Conservation (phyloP, 2,113 vertebrate genomes). For the Neolamprologus caudopunctatus region DNA sequence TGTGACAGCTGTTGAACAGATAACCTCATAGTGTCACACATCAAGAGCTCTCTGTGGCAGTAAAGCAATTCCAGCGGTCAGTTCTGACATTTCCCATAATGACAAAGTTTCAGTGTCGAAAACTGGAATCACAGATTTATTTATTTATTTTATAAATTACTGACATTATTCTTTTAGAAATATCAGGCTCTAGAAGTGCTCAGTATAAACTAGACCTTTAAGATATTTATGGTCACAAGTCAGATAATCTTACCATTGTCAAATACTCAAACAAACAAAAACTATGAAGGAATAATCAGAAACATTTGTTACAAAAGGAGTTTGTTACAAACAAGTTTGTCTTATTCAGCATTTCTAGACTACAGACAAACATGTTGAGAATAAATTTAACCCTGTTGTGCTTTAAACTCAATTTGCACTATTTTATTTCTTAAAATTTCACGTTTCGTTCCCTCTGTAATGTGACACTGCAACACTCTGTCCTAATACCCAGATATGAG, state of each 20-base stretch:
- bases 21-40: neutral
- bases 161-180: accelerated
- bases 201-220: neutral
- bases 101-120: neutral
- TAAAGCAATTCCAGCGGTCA: neutral
- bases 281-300: neutral
- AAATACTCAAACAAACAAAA: neutral
- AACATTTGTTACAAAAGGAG: neutral
- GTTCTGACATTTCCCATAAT: neutral
- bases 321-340: neutral
- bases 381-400: neutral
- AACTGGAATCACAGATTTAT: neutral
- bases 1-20: neutral
- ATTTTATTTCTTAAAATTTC: neutral
- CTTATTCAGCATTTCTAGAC: neutral
- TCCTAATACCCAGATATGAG: neutral
- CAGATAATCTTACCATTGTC: neutral
- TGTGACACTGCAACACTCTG: neutral
- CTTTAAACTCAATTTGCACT: neutral
- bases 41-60: neutral
- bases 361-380: neutral
- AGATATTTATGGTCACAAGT: neutral
- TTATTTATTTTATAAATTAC: neutral
- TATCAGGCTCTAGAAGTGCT: neutral
- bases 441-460: neutral